These are phyloP conservation scores for Copsychus sechellarum DNA, from an alignment of 2,113 vertebrate species.

Conservation along the genomic window DNA sequence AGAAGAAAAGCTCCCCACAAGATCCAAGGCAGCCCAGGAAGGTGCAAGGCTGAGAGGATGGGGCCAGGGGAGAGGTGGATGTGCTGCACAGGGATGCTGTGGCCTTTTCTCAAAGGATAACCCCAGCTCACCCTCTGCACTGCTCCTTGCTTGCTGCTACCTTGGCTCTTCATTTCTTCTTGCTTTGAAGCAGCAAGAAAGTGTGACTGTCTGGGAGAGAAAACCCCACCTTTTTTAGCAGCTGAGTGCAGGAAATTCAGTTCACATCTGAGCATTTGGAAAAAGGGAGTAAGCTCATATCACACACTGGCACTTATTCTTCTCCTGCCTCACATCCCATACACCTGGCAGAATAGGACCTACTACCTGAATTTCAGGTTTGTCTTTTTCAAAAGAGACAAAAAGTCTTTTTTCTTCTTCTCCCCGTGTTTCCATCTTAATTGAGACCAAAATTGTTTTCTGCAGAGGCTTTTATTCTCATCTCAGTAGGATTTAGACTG, in stretches of 20 bases:
- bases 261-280: neutral
- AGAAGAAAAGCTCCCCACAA: neutral
- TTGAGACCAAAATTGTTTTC: neutral
- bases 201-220: neutral
- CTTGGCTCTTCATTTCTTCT: fast-evolving
- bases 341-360: neutral
- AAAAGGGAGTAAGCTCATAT: neutral
- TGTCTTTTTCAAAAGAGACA: neutral
- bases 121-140: neutral
- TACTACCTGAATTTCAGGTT: neutral
- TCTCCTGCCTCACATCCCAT: neutral
- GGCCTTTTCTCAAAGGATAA: neutral
- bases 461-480: neutral
- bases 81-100: fast-evolving
- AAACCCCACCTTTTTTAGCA: neutral
- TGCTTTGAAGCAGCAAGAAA: neutral
- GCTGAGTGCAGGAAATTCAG: neutral
- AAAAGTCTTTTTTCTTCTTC: neutral
- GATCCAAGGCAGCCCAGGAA: neutral
- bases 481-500: neutral
- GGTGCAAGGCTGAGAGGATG: neutral
- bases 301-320: neutral
- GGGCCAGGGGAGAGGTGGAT: neutral
- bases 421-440: neutral
- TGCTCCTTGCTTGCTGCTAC: neutral